Evolutionary conservation across 2,888 invertebrate genomes (phyloP), one percentile per base, ranked within the genome.

Genomic region (Xanthostigma xanthostigma): DNA sequence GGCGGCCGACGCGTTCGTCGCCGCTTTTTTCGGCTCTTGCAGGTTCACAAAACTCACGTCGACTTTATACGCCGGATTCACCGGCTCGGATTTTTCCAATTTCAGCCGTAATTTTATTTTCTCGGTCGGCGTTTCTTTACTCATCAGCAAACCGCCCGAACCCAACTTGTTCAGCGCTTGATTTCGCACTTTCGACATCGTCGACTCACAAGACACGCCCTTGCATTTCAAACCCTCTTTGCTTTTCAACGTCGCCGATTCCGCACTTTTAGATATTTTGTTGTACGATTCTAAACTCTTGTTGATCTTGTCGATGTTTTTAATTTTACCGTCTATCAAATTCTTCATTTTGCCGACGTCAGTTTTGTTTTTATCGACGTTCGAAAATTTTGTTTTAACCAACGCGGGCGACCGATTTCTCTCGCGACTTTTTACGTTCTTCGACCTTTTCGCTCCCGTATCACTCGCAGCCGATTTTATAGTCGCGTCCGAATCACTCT

Each of bases 61-160:
- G 27, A 85, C 84, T 65, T 87, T 87, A 63, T 88, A 88, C 0
- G 86, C 83, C 1, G 83, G 76, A 54, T 79, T 79, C 1, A 84
- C 78, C 0, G 86, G 86, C 63, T 89, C 89, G 42, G 80, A 81
- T 62, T 88, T 88, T 58, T 89, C 90, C 51, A 91, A 65, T 61
- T 90, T 90, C 37, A 91, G 68, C 54, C 89, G 72, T 45, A 91
- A 67, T 62, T 89, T 90, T 52, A 90, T 83, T 60, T 89, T 87
- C 60, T 90, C 88, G 53, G 72, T 70, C 3, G 71, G 73, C 59
- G 65, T 64, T 34, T 50, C 46, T 35, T 50, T 49, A 11, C 44
- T 40, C 52, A 65, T 64, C 36, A 62, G 54, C 13, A 52, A 43
- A 37, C 59, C 60, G 4, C 68, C 65, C 17, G 66, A 65, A 58